Base-by-base conservation (phyloP, 2,888 invertebrate genomes). In the Eueremaeus valkanovi region DNA sequence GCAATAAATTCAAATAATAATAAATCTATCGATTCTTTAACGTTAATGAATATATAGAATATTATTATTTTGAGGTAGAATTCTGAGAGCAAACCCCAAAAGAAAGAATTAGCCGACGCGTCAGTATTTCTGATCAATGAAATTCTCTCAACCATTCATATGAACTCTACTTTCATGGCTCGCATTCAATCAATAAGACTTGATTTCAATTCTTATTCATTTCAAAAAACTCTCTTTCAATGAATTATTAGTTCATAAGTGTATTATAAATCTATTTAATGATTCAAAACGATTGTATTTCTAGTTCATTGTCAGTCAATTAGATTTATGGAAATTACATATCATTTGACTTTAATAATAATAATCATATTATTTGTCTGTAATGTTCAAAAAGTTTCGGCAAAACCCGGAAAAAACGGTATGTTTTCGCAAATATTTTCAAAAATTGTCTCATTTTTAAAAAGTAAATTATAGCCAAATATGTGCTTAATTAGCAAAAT, bases 31-130 rank as follows among this genome's bases (percentile, higher is more conserved):
- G 51, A 51, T 51, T 51, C 51, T 51, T 16, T 51, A 18, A 18
- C 21, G 51, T 51, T 51, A 51, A 51, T 51, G 51, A 51, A 51
- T 51, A 18, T 51, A 51, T 51, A 51, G 51, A 51, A 51, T 51
- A 18, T 51, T 51, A 5, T 11, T 36, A 36, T 36, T 51, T 51
- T 51, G 3, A 6, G 16, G 8, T n/a, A 6, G 16, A 51, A 18
- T 51, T 11, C 18, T 51, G n/a, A 51, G 51, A 51, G 6, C 51
- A 51, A 51, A 51, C 16, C 51, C 51, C 18, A 36, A 11, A 51
- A 6, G 9, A 51, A 51, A 18, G 51, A 18, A n/a, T n/a, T 36
- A 51, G 5, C 5, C 5, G 5, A 51, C 6, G 21, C 51, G 51
- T 51, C 51, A 51, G 51, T 16, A 51, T n/a, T 51, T 51, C 51